Evolutionary conservation across 1,140 invertebrate genomes (phyloP).

Genomic region (Acromyrmex charruanus): DNA sequence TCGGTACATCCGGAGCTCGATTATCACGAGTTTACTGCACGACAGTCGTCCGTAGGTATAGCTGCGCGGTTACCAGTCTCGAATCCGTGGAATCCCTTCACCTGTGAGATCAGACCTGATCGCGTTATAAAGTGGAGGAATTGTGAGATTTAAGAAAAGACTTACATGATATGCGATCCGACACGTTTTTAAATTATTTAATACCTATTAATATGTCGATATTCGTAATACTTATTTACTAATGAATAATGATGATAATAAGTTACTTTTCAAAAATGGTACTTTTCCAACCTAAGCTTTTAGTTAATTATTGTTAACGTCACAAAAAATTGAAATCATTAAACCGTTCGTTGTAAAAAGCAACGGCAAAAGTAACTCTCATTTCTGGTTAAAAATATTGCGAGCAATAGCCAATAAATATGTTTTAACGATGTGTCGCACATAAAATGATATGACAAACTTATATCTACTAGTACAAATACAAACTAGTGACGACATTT

Average conservation of each 20-base stretch:
- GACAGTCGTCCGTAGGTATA: constrained; percentile 53
- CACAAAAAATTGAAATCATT: too few relatives aligned
- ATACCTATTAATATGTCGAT: neutral
- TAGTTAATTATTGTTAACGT: too few relatives aligned
- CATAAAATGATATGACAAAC: neutral
- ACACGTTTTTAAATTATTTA: neutral
- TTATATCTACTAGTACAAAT: neutral
- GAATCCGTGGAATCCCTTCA: constrained; percentile 49
- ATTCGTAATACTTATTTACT: neutral
- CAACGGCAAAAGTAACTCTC: too few relatives aligned
- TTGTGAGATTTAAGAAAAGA: constrained; percentile 39
- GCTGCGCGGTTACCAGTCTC: constrained; percentile 44
- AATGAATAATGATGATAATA: too few relatives aligned
- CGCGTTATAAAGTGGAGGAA: constrained; percentile 36
- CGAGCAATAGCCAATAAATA: neutral
- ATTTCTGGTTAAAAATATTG: neutral
- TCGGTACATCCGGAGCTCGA: constrained; percentile 74
- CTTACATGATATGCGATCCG: neutral
- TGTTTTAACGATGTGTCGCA: neutral
- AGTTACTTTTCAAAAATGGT: too few relatives aligned
- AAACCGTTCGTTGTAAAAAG: too few relatives aligned
- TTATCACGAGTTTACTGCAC: constrained; percentile 66
- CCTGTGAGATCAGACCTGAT: constrained; percentile 37
- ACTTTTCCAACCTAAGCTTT: too few relatives aligned
- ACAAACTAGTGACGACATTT: neutral